These are phyloP conservation scores for Stratiolaelaps scimitus DNA, from an alignment of 1,140 invertebrate species.

Conservation along the genomic window DNA sequence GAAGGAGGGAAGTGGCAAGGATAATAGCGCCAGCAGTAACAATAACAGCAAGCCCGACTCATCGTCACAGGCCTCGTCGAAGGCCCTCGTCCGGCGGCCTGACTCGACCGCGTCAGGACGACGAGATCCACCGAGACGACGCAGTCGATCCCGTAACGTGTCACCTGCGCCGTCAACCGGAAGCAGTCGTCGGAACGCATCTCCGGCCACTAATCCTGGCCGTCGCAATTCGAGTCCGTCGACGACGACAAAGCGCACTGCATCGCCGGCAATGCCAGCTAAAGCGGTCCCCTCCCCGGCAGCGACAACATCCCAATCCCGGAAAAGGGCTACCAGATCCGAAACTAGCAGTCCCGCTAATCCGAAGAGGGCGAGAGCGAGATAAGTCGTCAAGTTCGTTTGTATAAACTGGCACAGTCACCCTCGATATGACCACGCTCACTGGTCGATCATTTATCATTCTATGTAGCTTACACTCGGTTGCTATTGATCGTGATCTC, in stretches of 20 bases:
- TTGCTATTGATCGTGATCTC: too few species aligned
- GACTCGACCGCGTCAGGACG: background rate
- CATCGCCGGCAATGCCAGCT: background rate
- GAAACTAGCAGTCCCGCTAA: constrained; percentile 24
- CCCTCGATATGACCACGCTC: too few species aligned
- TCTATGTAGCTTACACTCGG: too few species aligned
- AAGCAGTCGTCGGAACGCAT: background rate
- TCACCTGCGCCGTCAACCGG: constrained; percentile 12
- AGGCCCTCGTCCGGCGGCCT: background rate
- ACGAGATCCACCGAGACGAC: background rate
- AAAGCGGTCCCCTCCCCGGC: background rate
- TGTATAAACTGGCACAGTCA: too few species aligned
- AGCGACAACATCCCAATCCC: background rate
- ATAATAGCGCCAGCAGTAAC: too few species aligned
- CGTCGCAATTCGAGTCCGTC: constrained; percentile 7
- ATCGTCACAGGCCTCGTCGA: background rate
- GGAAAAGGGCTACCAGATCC: constrained; percentile 6
- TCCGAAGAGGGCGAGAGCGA: background rate
- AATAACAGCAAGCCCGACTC: background rate
- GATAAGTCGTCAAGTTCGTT: too few species aligned
- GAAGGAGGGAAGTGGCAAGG: too few species aligned
- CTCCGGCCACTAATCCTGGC: constrained; percentile 7
- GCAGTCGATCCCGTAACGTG: constrained; percentile 5
- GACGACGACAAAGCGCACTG: background rate
- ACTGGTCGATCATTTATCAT: too few species aligned